Percentiles rank a stretch among this genome's conserved stretches.
Conservation (phyloP, 2,113 vertebrate genomes). For the Excalfactoria chinensis region DNA sequence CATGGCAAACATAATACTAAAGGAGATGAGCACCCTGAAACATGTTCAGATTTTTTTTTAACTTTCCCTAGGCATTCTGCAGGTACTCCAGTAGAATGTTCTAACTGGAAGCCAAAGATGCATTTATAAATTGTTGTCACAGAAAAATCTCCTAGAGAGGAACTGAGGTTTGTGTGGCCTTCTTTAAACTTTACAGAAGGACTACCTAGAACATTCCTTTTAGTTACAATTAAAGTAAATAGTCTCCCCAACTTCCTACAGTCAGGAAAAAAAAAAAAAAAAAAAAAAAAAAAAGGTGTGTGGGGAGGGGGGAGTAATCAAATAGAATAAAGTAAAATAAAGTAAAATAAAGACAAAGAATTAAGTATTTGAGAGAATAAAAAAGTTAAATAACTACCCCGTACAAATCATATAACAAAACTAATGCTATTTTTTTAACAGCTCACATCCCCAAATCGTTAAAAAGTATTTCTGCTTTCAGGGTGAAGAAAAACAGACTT, state of each 20-base stretch:
- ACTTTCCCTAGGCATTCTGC: neutral
- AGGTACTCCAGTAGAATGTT: neutral
- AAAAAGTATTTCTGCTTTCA: neutral
- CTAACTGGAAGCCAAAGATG: neutral
- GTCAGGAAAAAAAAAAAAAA: neutral
- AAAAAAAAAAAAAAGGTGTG: too few species aligned
- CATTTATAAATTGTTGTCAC: neutral
- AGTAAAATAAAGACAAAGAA: neutral
- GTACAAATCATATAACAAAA: neutral
- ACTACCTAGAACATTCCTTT: neutral
- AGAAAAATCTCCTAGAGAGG: neutral
- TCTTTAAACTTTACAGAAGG: neutral
- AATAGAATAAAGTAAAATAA: neutral
- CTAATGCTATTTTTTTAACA: neutral
- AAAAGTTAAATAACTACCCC: neutral
- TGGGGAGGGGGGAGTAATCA: neutral
- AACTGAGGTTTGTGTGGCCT: neutral
- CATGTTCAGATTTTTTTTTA: neutral
- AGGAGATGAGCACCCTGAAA: rapidly evolving
- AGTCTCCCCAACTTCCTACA: neutral
- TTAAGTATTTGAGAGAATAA: neutral
- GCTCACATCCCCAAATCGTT: neutral
- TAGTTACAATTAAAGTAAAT: neutral
- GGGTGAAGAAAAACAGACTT: neutral
- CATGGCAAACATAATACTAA: neutral